Evolutionary conservation across 2,113 vertebrate species (phyloP), one percentile per base, ranked within the genome.

Genomic region (Phalacrocorax carbo): DNA sequence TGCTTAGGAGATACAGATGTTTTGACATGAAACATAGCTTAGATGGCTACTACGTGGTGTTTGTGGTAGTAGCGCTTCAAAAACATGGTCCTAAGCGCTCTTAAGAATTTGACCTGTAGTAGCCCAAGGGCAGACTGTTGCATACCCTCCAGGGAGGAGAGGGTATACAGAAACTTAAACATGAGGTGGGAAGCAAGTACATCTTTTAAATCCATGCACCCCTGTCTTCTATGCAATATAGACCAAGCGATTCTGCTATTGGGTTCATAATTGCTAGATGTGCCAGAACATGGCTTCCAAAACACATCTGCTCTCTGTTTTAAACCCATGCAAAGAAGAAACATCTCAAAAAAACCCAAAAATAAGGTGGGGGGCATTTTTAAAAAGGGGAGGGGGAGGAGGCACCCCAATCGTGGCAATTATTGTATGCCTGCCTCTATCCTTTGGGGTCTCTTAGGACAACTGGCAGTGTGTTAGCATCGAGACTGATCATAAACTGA

Each of bases 201-300:
- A 17, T 54, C 32, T 84, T 22, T 57, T n/a, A 86, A 77, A 80
- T 80, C 46, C 25, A 62, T 30, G 21, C 10, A 23, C 21, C 6
- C 11, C 0, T 52, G 2, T 60, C 54, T 86, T 62, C 68, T 40
- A 0, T 1, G 5, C 10, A 2, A 0, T 29, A 5, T 6, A 80
- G 55, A 62, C 7, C 32, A 36, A 30, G 46, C 3, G 18, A 0
- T 91, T 80, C 26, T 81, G 7, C 29, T 71, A 0, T 20, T 0
- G 0, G 40, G 4, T 40, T 72, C 4, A 1, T 65, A 60, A 72
- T 38, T 82, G 26, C 27, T 76, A 26, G 3, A 36, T 40, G 44
- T 76, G 73, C 11, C 21, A 65, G 78, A n/a, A 36, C 16, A 4
- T 18, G 5, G 16, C n/a, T 57, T 91, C 52, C 81, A 32, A 54